Evolutionary conservation across 2,888 invertebrate species (phyloP).

Genomic region (Ctena decussata): DNA sequence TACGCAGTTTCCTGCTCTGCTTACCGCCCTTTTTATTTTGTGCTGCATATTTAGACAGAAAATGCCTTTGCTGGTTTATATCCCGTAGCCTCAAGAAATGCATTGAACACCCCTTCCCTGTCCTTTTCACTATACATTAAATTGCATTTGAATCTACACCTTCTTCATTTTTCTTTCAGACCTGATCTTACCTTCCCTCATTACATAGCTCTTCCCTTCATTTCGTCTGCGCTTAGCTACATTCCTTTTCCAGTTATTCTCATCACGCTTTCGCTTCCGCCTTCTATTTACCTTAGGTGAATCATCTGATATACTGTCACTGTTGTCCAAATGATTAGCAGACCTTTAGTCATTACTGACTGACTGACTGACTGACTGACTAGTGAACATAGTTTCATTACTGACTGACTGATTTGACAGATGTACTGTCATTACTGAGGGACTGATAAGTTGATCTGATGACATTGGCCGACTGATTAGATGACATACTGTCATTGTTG

Average conservation of each 20-base stretch:
- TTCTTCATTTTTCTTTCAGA: neutral
- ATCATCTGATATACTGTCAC: neutral
- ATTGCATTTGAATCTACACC: constrained; percentile 31
- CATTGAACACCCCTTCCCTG: constrained; percentile 19
- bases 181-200: neutral
- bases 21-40: neutral
- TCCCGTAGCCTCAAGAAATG: constrained; percentile 19
- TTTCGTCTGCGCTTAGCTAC: constrained; percentile 11
- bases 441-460: too few species aligned
- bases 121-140: neutral
- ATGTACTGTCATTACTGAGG: too few species aligned
- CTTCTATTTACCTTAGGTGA: neutral
- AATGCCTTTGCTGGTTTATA: constrained; percentile 27
- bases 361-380: neutral
- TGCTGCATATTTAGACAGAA: constrained; percentile 19
- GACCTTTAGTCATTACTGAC: neutral
- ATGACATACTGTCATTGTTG: neutral
- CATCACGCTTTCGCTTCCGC: constrained; percentile 17
- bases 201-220: constrained; percentile 11
- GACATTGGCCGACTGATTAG: too few species aligned
- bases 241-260: constrained; percentile 11
- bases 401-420: neutral
- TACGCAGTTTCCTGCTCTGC: neutral
- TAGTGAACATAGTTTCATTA: neutral
- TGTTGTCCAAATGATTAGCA: neutral